A percentile compares a stretch with the other conserved stretches of the same genome.
Conservation (phyloP, 2,797 vertebrate species). For the Sebastes iracundus region DNA sequence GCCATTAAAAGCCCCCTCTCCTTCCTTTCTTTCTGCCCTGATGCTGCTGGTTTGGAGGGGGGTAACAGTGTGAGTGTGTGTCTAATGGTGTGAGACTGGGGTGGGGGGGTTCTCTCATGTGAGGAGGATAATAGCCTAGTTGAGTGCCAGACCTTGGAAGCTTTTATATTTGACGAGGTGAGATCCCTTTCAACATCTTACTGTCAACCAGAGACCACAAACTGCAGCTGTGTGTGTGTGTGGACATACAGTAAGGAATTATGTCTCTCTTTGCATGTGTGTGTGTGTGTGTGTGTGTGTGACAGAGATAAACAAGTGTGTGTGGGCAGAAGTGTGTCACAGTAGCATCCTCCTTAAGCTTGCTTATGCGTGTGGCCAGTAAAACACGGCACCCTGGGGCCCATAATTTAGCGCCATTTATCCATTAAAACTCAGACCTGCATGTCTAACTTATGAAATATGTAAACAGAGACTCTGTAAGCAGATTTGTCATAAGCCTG, state of each 20-base stretch:
- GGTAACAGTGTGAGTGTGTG: background rate
- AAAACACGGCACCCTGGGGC: conserved; percentile 18
- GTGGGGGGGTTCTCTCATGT: background rate
- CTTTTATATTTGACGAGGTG: conserved; percentile 46
- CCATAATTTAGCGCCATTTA: conserved; percentile 26
- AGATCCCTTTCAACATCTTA: conserved; percentile 40
- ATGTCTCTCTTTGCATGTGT: background rate
- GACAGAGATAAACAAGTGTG: too few species aligned
- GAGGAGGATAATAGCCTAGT: conserved; percentile 20
- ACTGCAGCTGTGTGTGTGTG: background rate
- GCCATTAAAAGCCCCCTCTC: conserved; percentile 16
- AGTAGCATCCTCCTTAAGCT: background rate
- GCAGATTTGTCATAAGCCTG: conserved; percentile 20
- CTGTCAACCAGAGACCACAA: conserved; percentile 13
- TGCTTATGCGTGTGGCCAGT: background rate
- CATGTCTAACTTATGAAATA: conserved; percentile 61
- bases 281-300: background rate
- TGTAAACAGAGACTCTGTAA: conserved; percentile 45
- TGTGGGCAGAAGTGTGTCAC: background rate
- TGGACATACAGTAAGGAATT: background rate
- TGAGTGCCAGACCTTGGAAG: conserved; percentile 34
- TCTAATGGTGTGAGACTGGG: conserved; percentile 30
- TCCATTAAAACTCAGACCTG: conserved; percentile 38
- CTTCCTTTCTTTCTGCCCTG: background rate
- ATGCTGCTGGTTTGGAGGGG: background rate